Base-by-base conservation (phyloP, 2,113 vertebrate species). In the Arvicanthis niloticus region DNA sequence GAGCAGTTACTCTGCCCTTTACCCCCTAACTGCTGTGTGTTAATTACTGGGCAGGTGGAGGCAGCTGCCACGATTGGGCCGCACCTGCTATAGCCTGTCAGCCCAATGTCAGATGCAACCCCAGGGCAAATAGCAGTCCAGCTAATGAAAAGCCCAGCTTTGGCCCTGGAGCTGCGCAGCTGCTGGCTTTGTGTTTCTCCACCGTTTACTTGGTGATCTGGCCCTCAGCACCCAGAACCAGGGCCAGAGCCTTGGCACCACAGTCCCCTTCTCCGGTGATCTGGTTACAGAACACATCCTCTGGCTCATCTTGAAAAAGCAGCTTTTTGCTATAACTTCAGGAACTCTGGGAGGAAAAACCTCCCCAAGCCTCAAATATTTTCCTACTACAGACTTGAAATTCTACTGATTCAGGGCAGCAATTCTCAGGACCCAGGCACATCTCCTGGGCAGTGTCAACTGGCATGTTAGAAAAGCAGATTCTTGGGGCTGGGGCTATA, bases 31-130 rank as follows among this genome's bases (percentile, higher is more conserved):
- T n/a, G 67, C 45, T 95, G 42, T 72, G 22, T 56, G 53, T 92
- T 5, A 2, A 24, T 78, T 10, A 37, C 26, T 45, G 34, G 76
- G 68, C 91, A 86, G 72, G 75, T 91, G 76, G 88, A 76, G 65
- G 77, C 96, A 96, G 97, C 92, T 92, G 88, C 81, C 31, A 4
- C 37, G 42, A 48, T 60, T 15, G 82, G 65, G 58, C 12, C 0
- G 3, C 95, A 92, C 81, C 93, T 96, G 97, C 81, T 92, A 13
- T 21, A 22, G 60, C 81, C 91, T 65, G 42, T 96, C 93, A 92
- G 84, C 45, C 42, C n/a, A 19, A 0, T 48, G 62, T 73, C 96
- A 93, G 73, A 45, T 21, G 40, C 34, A 8, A 93, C 87, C 88
- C 93, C 5, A 62, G 70, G 88, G 73, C 91, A 96, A 77, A 70